phyloP scores from a whole-genome alignment of 2,797 vertebrate species.

The Paedocypris micromegethes region DNA sequence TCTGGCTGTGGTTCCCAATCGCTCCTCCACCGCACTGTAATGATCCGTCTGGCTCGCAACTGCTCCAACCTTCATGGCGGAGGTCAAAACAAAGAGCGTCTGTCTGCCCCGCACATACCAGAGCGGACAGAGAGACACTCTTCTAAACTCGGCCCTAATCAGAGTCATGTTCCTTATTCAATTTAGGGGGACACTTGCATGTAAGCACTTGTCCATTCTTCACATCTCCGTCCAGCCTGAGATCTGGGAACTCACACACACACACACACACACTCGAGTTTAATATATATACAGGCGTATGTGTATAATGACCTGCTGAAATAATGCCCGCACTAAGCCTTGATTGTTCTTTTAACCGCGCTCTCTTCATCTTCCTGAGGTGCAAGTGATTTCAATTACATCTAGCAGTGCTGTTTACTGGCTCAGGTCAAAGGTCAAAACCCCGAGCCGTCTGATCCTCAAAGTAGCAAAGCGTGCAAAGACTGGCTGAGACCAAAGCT shows the following conservation, averaged over 20 bases:
- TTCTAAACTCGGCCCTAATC: constrained; percentile 67
- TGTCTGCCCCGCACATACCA: constrained; percentile 64
- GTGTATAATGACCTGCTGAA: constrained; percentile 20
- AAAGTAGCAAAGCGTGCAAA: constrained; percentile 41
- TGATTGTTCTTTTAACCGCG: constrained; percentile 58
- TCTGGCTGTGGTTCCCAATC: constrained; percentile 30
- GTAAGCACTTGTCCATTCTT: constrained; percentile 55
- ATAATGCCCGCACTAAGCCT: constrained; percentile 51
- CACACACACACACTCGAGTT: not conserved
- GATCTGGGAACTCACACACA: constrained; percentile 6
- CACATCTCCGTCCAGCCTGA: constrained; percentile 54
- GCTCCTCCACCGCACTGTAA: constrained; percentile 3
- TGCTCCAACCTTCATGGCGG: constrained; percentile 49
- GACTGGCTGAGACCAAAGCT: constrained; percentile 25
- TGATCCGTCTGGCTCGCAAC: constrained; percentile 50
- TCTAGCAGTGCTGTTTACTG: constrained; percentile 65
- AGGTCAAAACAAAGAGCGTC: constrained; percentile 65
- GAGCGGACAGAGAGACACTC: constrained; percentile 59
- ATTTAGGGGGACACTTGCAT: constrained; percentile 60
- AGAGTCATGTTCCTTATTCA: constrained; percentile 72
- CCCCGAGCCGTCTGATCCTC: constrained; percentile 58
- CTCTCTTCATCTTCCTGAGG: constrained; percentile 60
- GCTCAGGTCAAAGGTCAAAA: constrained; percentile 63
- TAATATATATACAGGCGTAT: no score
- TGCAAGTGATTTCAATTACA: constrained; percentile 74